Conservation (phyloP, 2,797 vertebrate genomes). For the Poeciliopsis paucimaculata region DNA sequence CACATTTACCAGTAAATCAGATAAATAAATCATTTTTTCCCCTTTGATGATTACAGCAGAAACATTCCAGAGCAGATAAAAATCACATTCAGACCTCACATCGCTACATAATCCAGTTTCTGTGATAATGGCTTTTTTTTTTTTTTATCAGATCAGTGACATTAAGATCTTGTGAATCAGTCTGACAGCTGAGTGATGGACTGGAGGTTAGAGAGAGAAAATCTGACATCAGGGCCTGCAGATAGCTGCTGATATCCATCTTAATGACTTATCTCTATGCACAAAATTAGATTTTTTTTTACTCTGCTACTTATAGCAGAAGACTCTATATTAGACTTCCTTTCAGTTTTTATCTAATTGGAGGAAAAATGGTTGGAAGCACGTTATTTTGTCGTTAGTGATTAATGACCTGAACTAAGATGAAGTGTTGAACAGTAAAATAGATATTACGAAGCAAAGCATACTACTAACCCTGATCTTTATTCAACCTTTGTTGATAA, state of each 20-base stretch:
- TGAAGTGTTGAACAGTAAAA: background rate
- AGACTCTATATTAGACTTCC: background rate
- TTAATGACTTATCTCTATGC: background rate
- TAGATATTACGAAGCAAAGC: too few relatives aligned
- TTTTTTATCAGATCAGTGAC: background rate
- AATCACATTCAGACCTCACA: background rate
- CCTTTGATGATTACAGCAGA: background rate
- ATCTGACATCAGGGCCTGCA: background rate
- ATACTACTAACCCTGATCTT: too few relatives aligned
- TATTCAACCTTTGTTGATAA: too few relatives aligned
- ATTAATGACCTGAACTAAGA: background rate
- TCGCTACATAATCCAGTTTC: background rate
- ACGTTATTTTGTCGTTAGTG: background rate
- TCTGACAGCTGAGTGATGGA: background rate
- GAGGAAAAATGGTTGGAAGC: background rate
- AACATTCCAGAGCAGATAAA: background rate
- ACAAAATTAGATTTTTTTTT: background rate
- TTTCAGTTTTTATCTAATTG: background rate
- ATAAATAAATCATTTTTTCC: background rate
- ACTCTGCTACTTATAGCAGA: background rate
- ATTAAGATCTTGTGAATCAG: background rate
- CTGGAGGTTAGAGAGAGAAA: background rate
- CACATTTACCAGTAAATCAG: background rate
- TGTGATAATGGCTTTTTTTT: background rate
- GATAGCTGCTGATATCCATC: background rate